A percentile compares a stretch with the other conserved stretches of the same genome.
Conservation (phyloP, 2,797 vertebrate species). For the Gambusia yucatana region DNA sequence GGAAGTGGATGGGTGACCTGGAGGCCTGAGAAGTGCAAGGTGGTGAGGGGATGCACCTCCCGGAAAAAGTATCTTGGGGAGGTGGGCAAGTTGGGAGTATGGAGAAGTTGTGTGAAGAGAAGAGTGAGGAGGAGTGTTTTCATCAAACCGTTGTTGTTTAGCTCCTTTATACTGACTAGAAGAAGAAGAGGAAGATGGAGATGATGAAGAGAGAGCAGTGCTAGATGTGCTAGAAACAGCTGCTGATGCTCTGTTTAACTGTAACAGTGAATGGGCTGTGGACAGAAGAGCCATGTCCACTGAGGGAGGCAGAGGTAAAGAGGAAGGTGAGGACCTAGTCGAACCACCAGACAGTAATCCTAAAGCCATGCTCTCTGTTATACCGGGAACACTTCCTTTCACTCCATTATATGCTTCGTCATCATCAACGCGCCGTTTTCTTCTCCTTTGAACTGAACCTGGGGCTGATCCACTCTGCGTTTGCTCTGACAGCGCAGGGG, state of each 20-base stretch:
- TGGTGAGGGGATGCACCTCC: conserved; percentile 79
- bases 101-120: conserved; percentile 76
- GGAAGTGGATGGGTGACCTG: conserved; percentile 70
- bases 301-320: conserved; percentile 82
- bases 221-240: conserved; percentile 63
- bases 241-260: conserved; percentile 83
- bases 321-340: conserved; percentile 76
- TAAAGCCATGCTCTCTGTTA: conserved; percentile 78
- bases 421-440: conserved; percentile 81
- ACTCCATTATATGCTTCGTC: conserved; percentile 78
- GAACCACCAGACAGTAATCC: conserved; percentile 79
- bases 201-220: conserved; percentile 63
- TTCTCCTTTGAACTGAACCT: conserved; percentile 71
- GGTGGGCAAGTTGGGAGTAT: conserved; percentile 83
- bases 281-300: conserved; percentile 85
- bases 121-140: conserved; percentile 84
- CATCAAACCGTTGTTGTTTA: conserved; percentile 84
- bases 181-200: conserved; percentile 73
- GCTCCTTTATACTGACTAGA: conserved; percentile 78
- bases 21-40: conserved; percentile 77
- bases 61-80: conserved; percentile 86
- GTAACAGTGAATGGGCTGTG: conserved; percentile 84
- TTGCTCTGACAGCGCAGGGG: conserved; percentile 86
- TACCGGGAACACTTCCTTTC: conserved; percentile 75
- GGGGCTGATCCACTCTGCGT: conserved; percentile 52